Base-by-base conservation (phyloP, 2,888 invertebrate species). In the Barypeithes pellucidus region DNA sequence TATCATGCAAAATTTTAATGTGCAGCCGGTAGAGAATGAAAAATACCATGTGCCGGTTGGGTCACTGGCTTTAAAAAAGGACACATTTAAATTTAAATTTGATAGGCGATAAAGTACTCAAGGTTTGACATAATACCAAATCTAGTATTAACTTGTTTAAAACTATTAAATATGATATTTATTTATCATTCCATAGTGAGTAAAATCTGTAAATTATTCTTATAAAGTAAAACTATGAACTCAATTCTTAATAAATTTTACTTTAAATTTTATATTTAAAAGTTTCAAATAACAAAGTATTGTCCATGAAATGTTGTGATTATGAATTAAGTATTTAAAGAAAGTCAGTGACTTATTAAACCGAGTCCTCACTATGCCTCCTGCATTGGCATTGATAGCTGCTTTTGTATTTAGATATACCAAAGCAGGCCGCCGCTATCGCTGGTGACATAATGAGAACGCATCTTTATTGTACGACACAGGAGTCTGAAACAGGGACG, bases 31-130 rank as follows among this genome's bases (percentile, higher is more conserved):
- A 1, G 81, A 85, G 16, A 85, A 83, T 3, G 86, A 87, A 75
- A 79, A 80, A 63, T 90, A 90, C 80, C 85, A 86, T 72, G 87
- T 90, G 14, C 88, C 89, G 0, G 86, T 89, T 47, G 90, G 90
- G 5, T 88, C 88, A 61, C 83, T 91, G 50, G 90, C 90, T 0
- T 82, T 90, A 50, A 88, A 88, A 0, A 84, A 83, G 77, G 81
- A 87, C 16, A 87, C 88, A 0, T 90, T 87, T 78, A 85, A 85
- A 76, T 88, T 91, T 76, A 82, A 82, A 73, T 89, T 90, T 77
- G 84, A 85, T 36, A 83, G 80, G 72, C 83, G 88, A 81, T 84
- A 82, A 81, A 50, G 14, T 20, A 22, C n/a, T 11, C 41, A n/a
- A 7, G 2, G 0, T 11, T 60, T 22, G n/a, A 41, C 60, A 36